A percentile compares a stretch with the other conserved stretches of the same genome.
Conservation (phyloP, 2,113 vertebrate genomes). For the Rattus norvegicus region DNA sequence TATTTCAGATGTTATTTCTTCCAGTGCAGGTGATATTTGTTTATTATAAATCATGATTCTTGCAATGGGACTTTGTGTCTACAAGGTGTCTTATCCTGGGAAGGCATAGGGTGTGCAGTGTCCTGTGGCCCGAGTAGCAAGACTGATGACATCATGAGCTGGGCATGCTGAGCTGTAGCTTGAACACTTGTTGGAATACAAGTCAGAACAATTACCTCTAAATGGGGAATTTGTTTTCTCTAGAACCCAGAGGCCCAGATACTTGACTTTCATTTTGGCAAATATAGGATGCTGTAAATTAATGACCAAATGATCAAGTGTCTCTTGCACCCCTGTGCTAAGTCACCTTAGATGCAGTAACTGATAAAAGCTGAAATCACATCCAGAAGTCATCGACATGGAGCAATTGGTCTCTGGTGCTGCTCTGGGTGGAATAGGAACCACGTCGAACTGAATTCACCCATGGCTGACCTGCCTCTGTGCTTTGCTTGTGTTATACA, state of each 20-base stretch:
- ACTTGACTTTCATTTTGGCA: neutral
- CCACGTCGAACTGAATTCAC: neutral
- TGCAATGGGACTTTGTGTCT: neutral
- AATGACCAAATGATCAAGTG: constrained; percentile 42
- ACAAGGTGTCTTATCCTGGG: neutral
- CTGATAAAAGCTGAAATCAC: constrained; percentile 32
- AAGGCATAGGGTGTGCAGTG: neutral
- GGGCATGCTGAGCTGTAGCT: neutral
- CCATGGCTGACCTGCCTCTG: neutral
- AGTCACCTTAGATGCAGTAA: constrained; percentile 7
- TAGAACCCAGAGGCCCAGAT: neutral
- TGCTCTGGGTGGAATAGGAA: neutral
- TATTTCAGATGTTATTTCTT: neutral
- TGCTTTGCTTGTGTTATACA: neutral
- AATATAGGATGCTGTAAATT: neutral
- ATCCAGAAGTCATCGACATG: neutral
- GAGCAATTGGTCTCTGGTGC: constrained; percentile 5
- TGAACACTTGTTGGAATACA: neutral
- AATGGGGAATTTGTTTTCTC: neutral
- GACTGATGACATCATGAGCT: neutral
- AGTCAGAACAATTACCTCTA: neutral
- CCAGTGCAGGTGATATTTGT: neutral
- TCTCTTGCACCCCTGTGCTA: neutral
- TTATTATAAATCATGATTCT: neutral
- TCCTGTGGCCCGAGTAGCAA: neutral